Evolutionary conservation across 1,140 invertebrate genomes (phyloP).

Genomic region (Caenorhabditis brenneri): DNA sequence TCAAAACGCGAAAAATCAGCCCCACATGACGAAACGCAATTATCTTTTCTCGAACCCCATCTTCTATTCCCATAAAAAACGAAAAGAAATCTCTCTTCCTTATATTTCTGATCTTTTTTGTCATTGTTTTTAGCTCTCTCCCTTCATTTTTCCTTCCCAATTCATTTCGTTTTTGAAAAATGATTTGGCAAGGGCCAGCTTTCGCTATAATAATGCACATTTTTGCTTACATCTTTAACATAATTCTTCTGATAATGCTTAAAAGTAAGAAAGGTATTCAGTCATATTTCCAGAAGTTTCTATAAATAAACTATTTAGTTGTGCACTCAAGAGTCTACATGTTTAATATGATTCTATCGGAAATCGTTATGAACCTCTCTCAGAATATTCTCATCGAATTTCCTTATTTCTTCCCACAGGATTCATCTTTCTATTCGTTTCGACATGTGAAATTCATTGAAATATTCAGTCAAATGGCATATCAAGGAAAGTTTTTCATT

Average conservation of each 20-base stretch:
- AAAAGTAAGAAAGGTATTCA: background rate
- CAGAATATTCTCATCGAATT: conserved; percentile 1
- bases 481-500: background rate
- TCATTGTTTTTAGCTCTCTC: background rate
- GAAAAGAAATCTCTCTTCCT: background rate
- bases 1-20: background rate
- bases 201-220: background rate
- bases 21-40: background rate
- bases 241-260: background rate
- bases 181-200: conserved; percentile 4
- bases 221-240: background rate
- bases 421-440: background rate
- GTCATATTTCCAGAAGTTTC: background rate
- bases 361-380: background rate
- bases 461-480: background rate
- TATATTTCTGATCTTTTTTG: background rate
- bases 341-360: background rate
- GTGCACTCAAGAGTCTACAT: background rate
- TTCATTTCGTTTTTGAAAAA: background rate
- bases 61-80: background rate
- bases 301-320: background rate
- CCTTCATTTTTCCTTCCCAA: background rate
- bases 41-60: background rate
- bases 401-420: background rate
- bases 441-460: background rate